A percentile compares a stretch with the other conserved stretches of the same genome.
Conservation (phyloP, 2,888 invertebrate genomes). For the Panorpa germanica region DNA sequence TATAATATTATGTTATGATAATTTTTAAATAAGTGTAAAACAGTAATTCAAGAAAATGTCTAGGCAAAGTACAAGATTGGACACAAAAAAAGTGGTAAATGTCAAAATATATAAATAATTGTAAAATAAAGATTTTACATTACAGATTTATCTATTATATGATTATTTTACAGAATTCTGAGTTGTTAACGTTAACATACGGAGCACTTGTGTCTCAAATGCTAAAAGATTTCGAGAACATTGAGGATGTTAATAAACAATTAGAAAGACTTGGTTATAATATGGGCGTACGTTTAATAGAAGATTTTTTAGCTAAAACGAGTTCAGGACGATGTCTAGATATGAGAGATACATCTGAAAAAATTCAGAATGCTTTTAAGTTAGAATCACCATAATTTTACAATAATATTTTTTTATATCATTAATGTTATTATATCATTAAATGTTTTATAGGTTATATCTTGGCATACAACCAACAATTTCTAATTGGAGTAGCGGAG, state of each 20-base stretch:
- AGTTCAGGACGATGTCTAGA: conserved; percentile 81
- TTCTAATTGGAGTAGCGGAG: conserved; percentile 83
- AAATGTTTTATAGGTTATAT: conserved; percentile 42
- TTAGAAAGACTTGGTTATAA: conserved; percentile 92
- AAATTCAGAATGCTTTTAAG: conserved; percentile 62
- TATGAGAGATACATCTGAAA: conserved; percentile 92
- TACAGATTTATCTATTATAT: background rate
- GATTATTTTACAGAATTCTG: conserved; percentile 62
- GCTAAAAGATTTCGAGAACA: conserved; percentile 88
- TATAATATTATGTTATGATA: too few relatives aligned
- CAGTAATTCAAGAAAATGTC: conserved; percentile 21
- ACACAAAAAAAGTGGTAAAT: conserved; percentile 26
- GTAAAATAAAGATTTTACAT: background rate
- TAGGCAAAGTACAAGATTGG: conserved; percentile 21
- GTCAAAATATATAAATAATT: background rate
- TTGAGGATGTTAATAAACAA: conserved; percentile 96
- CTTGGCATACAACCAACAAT: conserved; percentile 84
- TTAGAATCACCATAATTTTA: conserved; percentile 18
- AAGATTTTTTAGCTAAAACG: conserved; percentile 90
- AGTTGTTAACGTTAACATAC: conserved; percentile 92
- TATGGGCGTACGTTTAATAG: conserved; percentile 93
- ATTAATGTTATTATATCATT: conserved; percentile 1
- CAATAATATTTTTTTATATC: conserved; percentile 1
- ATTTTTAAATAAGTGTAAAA: too few relatives aligned
- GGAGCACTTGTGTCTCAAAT: conserved; percentile 95